Conservation (phyloP, 2,888 invertebrate genomes). For the Stictocephala bisonia region DNA sequence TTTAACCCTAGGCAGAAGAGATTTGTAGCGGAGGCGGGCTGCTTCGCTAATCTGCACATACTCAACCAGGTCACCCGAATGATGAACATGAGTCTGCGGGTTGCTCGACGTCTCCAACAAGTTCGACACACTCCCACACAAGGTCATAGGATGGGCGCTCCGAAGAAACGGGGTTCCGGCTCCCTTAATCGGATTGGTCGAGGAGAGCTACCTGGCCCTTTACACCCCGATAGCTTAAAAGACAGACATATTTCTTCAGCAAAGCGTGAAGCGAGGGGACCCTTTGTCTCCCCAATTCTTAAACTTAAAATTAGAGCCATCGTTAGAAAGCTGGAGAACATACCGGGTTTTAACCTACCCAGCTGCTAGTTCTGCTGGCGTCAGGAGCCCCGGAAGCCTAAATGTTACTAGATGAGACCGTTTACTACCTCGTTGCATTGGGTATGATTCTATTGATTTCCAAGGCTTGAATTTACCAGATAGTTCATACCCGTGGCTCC, state of each 20-base stretch:
- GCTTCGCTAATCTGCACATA: slow-evolving; percentile 48
- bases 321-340: slow-evolving; percentile 28
- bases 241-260: not conserved
- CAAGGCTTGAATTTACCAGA: slow-evolving; percentile 30
- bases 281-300: slow-evolving; percentile 50
- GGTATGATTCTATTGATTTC: slow-evolving; percentile 35
- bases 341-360: slow-evolving; percentile 5
- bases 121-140: slow-evolving; percentile 56
- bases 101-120: slow-evolving; percentile 56
- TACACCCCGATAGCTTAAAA: slow-evolving; percentile 5
- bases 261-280: slow-evolving; percentile 53
- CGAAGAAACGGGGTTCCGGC: slow-evolving; percentile 22
- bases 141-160: slow-evolving; percentile 43
- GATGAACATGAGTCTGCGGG: no score
- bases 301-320: slow-evolving; percentile 50
- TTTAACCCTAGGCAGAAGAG: slow-evolving; percentile 60
- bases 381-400: slow-evolving; percentile 14
- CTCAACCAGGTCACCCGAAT: slow-evolving; percentile 32
- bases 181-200: slow-evolving; percentile 26
- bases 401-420: slow-evolving; percentile 12
- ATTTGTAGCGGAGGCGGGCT: slow-evolving; percentile 59
- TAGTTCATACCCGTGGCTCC: slow-evolving; percentile 53
- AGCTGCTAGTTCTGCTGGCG: slow-evolving; percentile 36
- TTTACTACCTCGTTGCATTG: not conserved
- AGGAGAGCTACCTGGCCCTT: not conserved